Conservation (phyloP, 2,797 vertebrate species). For the Salarias fasciatus region DNA sequence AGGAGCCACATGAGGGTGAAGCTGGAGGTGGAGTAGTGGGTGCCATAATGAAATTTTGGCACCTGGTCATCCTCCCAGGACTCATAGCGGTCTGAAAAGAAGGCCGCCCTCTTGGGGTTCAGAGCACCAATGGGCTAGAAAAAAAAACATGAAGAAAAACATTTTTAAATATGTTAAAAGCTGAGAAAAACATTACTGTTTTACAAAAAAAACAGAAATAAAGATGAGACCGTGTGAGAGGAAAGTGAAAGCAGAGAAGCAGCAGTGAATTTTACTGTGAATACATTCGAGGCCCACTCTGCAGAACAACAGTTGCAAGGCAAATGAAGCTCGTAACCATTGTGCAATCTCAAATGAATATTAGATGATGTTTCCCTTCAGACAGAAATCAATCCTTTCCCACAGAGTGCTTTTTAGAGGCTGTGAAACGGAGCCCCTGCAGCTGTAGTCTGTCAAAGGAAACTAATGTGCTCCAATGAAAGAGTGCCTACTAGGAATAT, state of each 20-base stretch:
- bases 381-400: constrained; percentile 79
- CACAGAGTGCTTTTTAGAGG: constrained; percentile 74
- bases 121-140: constrained; percentile 93
- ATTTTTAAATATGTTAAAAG: constrained; percentile 11
- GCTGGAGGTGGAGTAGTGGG: constrained; percentile 97
- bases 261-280: constrained; percentile 16
- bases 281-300: constrained; percentile 33
- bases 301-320: constrained; percentile 39
- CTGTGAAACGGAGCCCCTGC: constrained; percentile 73
- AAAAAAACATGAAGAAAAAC: constrained; percentile 21
- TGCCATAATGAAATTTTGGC: constrained; percentile 98
- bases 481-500: constrained; percentile 66
- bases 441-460: constrained; percentile 77
- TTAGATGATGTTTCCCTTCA: constrained; percentile 83
- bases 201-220: constrained; percentile 11
- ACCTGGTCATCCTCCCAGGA: constrained; percentile 98
- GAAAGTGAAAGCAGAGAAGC: constrained; percentile 9
- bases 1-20: constrained; percentile 96
- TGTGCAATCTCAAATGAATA: constrained; percentile 81
- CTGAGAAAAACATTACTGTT: background rate
- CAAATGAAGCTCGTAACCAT: constrained; percentile 72
- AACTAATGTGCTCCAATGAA: constrained; percentile 78
- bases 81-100: constrained; percentile 93
- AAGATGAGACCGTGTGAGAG: constrained; percentile 1
- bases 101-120: constrained; percentile 96